Percentiles rank a stretch among this genome's conserved stretches.
These are phyloP conservation scores for Rosalia funebris DNA, from an alignment of 2,888 invertebrate genomes.

Conservation along the genomic window DNA sequence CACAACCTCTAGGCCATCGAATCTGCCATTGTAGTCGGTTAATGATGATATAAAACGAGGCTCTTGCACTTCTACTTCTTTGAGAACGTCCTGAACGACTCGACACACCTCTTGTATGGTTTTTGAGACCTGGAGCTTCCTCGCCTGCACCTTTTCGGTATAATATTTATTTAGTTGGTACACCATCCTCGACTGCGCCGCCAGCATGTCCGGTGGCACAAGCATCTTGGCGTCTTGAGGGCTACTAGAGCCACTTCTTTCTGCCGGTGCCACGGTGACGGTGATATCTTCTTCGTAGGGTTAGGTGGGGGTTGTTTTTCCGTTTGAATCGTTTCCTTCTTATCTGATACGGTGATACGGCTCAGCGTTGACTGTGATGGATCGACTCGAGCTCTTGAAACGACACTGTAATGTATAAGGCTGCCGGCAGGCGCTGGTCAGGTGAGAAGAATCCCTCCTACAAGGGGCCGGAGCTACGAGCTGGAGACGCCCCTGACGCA, in stretches of 20 bases:
- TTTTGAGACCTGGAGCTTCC: conserved; percentile 77
- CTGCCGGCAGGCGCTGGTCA: conserved; percentile 42
- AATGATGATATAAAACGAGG: conserved; percentile 83
- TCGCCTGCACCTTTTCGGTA: conserved; percentile 77
- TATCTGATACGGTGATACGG: conserved; percentile 24
- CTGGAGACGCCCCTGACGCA: conserved; percentile 50
- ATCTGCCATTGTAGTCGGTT: conserved; percentile 78
- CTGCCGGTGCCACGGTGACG: conserved; percentile 54
- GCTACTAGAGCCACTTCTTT: conserved; percentile 53
- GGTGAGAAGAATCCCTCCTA: conserved; percentile 56
- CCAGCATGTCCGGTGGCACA: conserved; percentile 93
- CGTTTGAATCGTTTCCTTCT: conserved; percentile 27
- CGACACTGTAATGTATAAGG: conserved; percentile 53
- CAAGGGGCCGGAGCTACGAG: conserved; percentile 45
- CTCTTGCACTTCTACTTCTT: conserved; percentile 86
- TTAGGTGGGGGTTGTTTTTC: conserved; percentile 35
- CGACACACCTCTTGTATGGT: conserved; percentile 81
- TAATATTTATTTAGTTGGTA: conserved; percentile 88
- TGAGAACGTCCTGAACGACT: conserved; percentile 83
- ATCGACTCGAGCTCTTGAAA: conserved; percentile 54
- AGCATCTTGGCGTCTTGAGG: conserved; percentile 73
- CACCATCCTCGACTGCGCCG: conserved; percentile 92
- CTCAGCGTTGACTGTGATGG: conserved; percentile 51
- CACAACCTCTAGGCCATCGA: conserved; percentile 80
- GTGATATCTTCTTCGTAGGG: conserved; percentile 37